Evolutionary conservation across 1,140 invertebrate species (phyloP), one percentile per base, ranked within the genome.

Genomic region (Helicoverpa zea): DNA sequence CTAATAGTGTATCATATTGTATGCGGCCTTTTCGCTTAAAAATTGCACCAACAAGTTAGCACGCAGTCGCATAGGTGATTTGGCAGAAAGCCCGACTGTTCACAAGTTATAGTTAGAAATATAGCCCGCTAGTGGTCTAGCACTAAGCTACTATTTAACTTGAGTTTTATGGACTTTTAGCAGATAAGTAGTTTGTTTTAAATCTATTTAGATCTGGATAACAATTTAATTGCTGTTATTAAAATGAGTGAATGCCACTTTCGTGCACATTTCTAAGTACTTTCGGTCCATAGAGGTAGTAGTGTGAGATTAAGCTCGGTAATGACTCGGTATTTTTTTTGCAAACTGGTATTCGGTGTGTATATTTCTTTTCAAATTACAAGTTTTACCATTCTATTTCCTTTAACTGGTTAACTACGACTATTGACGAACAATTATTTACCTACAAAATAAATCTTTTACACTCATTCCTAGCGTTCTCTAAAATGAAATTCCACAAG

Each of bases 21-120:
- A n/a, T n/a, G n/a, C n/a, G n/a, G n/a, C n/a, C 23, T 23, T 23
- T 23, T 47, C 35, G 30, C 35, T 66, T 23, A 23, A 0, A 43
- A 43, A 43, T 43, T 7, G 35, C 35, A 43, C 35, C 35, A 43
- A 43, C 35, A 43, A 23, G 35, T 43, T 43, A 43, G 35, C 64
- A 18, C 64, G 64, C 64, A 68, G 64, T 58, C 72, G 35, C 56
- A 56, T 43, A 74, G 72, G 72, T 58, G 52, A 74, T 74, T 74
- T 74, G 72, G 72, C 51, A 74, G 51, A 43, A 35, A 59, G 72
- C 72, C 68, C 51, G 72, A 23, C n/a, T 59, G 72, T 74, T 30
- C 72, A 58, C 52, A 43, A 74, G 72, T 74, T 74, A 56, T 59
- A 3, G 72, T 56, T 9, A 54, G 16, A 18, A 73, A 56, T 58